Conservation (phyloP, 2,888 invertebrate species). For the Dilophus febrilis region DNA sequence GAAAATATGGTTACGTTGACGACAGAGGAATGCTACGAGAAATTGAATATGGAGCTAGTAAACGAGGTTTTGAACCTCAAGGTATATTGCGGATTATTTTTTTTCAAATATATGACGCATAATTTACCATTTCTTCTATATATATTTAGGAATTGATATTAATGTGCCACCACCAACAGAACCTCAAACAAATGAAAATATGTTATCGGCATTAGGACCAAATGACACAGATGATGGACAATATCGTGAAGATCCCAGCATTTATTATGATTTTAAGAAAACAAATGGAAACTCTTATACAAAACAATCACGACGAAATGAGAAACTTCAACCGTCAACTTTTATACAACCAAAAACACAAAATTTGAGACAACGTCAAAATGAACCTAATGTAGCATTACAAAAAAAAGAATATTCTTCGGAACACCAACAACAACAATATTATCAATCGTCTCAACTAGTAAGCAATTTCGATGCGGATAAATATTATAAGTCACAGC, state of each 20-base stretch:
- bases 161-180: constrained; percentile 70
- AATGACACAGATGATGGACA: constrained; percentile 68
- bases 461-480: no score
- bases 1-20: constrained; percentile 81
- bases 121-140: neutral
- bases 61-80: constrained; percentile 65
- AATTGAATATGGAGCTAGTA: constrained; percentile 71
- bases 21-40: constrained; percentile 57
- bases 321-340: constrained; percentile 23
- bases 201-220: constrained; percentile 32
- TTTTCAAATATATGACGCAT: neutral
- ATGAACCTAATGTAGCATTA: no score
- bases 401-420: no score
- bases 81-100: constrained; percentile 30
- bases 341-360: constrained; percentile 15
- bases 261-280: constrained; percentile 56
- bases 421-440: constrained; percentile 14
- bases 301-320: constrained; percentile 15
- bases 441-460: constrained; percentile 12
- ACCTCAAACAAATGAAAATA: constrained; percentile 32
- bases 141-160: constrained; percentile 40
- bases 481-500: constrained; percentile 13
- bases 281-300: constrained; percentile 29
- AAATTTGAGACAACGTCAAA: constrained; percentile 11
- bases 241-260: constrained; percentile 65